phyloP scores from a whole-genome alignment of 2,797 vertebrate genomes.

The Periparus ater region DNA sequence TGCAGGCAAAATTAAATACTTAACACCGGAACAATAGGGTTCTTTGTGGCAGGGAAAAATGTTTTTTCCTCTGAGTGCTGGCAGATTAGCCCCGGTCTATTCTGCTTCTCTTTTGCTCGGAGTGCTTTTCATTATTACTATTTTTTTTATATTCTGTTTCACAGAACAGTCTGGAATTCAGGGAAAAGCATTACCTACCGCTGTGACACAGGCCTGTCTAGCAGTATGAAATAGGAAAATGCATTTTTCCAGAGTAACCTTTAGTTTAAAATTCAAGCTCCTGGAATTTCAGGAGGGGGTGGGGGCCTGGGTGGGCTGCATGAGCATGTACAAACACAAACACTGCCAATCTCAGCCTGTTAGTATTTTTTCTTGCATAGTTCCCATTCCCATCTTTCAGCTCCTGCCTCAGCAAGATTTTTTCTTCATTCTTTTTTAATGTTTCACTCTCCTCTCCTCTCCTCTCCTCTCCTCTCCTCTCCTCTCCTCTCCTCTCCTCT shows the following conservation, averaged over 20 bases:
- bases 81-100: background rate
- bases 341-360: background rate
- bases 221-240: background rate
- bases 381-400: background rate
- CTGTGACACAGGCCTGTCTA: conserved; percentile 13
- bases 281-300: background rate
- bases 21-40: conserved; percentile 30
- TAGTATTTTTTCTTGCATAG: background rate
- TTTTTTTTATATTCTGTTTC: background rate
- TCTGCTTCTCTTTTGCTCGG: background rate
- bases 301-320: background rate
- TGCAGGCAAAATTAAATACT: conserved; percentile 27
- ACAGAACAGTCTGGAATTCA: conserved; percentile 23
- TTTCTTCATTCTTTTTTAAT: background rate
- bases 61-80: background rate
- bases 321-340: background rate
- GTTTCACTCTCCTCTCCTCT: background rate
- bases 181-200: background rate
- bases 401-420: background rate
- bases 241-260: background rate
- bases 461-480: background rate
- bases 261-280: background rate
- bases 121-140: background rate
- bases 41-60: conserved; percentile 42
- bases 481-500: background rate